phyloP scores from a whole-genome alignment of 2,797 vertebrate species.

The Cuniculus paca region DNA sequence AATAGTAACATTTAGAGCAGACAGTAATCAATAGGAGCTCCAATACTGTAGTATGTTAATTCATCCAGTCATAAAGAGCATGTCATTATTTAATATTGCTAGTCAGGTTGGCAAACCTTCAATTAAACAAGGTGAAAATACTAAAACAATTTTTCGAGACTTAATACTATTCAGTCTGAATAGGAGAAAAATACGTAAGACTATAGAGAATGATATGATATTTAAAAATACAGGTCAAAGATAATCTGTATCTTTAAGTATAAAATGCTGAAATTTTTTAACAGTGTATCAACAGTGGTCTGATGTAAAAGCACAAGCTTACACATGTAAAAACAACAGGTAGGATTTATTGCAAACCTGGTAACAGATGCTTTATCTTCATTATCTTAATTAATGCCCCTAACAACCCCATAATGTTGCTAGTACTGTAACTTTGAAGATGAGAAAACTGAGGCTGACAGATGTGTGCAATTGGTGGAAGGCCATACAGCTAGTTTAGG shows the following conservation, averaged over 20 bases:
- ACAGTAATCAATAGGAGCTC: not conserved
- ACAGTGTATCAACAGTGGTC: not conserved
- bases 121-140: conserved; percentile 7
- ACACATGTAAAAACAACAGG: not conserved
- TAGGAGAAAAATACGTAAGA: not conserved
- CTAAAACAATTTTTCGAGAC: not conserved
- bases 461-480: not conserved
- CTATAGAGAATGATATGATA: not conserved
- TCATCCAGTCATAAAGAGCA: conserved; percentile 1
- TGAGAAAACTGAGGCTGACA: not conserved
- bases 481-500: not conserved
- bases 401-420: not conserved
- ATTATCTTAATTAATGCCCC: not conserved
- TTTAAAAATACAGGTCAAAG: not conserved
- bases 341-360: not conserved
- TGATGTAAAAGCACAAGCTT: not conserved
- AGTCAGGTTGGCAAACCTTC: conserved; percentile 50
- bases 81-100: not conserved
- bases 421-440: not conserved
- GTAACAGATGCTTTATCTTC: not conserved
- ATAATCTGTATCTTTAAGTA: not conserved
- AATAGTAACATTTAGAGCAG: not conserved
- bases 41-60: not conserved
- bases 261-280: not conserved
- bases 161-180: not conserved